Conservation (phyloP, 2,113 vertebrate genomes). For the Azemiops feae region DNA sequence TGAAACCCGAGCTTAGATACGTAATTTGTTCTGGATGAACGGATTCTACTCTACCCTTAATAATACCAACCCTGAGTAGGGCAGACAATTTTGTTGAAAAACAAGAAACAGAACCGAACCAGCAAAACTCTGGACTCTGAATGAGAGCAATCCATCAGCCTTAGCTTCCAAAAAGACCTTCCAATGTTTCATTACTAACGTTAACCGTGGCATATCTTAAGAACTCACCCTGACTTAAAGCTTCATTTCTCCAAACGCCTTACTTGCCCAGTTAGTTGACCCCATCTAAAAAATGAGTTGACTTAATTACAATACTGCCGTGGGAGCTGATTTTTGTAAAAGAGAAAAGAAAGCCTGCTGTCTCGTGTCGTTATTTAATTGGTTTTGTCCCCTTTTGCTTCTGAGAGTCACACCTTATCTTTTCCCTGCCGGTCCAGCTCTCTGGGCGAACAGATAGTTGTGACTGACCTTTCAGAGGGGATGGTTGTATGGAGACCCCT, state of each 20-base stretch:
- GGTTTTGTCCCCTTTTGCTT: background rate
- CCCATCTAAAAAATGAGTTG: background rate
- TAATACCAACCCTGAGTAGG: background rate
- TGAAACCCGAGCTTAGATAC: background rate
- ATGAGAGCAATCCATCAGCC: background rate
- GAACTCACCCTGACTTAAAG: background rate
- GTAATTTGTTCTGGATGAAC: background rate
- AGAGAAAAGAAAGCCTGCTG: background rate
- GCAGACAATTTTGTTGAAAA: background rate
- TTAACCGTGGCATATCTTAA: background rate
- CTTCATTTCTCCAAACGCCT: background rate
- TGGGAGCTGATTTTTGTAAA: background rate
- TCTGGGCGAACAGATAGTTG: slow-evolving; percentile 1
- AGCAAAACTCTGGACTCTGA: background rate
- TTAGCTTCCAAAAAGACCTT: background rate
- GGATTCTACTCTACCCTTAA: background rate
- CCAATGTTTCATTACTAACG: background rate
- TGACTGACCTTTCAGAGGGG: slow-evolving; percentile 3
- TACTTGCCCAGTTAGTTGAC: background rate
- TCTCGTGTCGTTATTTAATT: slow-evolving; percentile 1
- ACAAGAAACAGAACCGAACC: background rate
- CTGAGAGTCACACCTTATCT: background rate
- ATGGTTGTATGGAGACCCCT: slow-evolving; percentile 2
- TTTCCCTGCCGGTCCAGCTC: background rate
- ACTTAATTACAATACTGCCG: slow-evolving; percentile 4